phyloP scores from a whole-genome alignment of 2,888 invertebrate genomes.

The Eristalinus aeneus region DNA sequence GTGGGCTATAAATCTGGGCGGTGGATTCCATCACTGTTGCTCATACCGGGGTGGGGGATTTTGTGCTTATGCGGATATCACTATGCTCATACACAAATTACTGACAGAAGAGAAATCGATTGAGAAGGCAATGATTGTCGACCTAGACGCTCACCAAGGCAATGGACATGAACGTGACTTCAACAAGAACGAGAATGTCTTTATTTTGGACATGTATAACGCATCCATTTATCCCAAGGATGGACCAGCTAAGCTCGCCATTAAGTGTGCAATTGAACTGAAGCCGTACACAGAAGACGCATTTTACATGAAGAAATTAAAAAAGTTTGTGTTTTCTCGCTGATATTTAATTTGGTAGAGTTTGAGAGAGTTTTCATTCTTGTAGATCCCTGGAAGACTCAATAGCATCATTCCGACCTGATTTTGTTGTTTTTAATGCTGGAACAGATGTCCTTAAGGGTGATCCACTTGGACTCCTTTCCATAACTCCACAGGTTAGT shows the following conservation, averaged over 20 bases:
- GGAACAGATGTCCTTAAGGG: constrained; percentile 92
- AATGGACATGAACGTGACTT: constrained; percentile 94
- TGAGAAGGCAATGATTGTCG: constrained; percentile 91
- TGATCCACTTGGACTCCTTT: constrained; percentile 89
- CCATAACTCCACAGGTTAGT: constrained; percentile 85
- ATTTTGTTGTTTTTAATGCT: constrained; percentile 95
- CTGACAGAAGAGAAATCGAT: constrained; percentile 83
- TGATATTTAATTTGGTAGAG: background rate
- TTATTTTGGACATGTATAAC: constrained; percentile 94
- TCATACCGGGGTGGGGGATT: constrained; percentile 90
- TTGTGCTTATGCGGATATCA: constrained; percentile 95
- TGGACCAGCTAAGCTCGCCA: constrained; percentile 86
- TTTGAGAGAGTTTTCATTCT: background rate
- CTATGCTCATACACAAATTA: constrained; percentile 87
- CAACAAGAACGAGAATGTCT: constrained; percentile 86
- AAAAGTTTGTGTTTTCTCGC: constrained; percentile 81
- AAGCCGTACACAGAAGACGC: constrained; percentile 84
- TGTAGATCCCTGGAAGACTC: constrained; percentile 86
- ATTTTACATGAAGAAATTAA: constrained; percentile 86
- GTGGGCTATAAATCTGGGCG: constrained; percentile 95
- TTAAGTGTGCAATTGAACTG: constrained; percentile 87
- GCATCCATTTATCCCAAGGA: constrained; percentile 90
- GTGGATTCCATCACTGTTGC: constrained; percentile 94
- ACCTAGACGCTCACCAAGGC: constrained; percentile 96
- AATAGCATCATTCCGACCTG: constrained; percentile 87